Base-by-base conservation (phyloP, 2,797 vertebrate genomes). In the Ceryle rudis region DNA sequence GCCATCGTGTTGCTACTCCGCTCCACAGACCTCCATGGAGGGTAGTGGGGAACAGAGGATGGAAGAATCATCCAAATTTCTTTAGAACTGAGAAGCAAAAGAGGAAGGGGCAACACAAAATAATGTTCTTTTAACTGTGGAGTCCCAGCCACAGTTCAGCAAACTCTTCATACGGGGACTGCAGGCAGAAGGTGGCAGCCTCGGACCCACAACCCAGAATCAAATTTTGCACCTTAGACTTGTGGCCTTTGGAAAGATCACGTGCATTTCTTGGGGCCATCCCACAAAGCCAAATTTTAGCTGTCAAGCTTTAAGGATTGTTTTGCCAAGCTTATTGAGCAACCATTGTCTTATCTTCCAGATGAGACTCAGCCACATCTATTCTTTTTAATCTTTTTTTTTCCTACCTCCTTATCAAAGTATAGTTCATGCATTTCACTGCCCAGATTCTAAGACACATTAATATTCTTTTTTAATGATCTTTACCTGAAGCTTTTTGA, bases 1-100 rank as follows among this genome's bases (percentile, higher is more conserved):
- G 67, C 41, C 55, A 23, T 52, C 17, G 0, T 6, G 5, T 57
- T 61, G 9, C 44, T 25, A 0, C 22, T 58, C 11, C 55, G 33
- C 58, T 77, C n/a, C 67, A 16, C 0, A 0, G 37, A 57, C 41
- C 31, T 55, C 46, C 61, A 1, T 7, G 4, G n/a, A 61, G 29
- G 18, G 10, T 69, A 60, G 31, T 61, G 77, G 22, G 11, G n/a
- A 25, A 19, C n/a, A 3, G 9, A 78, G 55, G 18, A 3, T 13
- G 19, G 35, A 80, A 21, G 49, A 51, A 62, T 89, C 17, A 7
- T 46, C 39, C 64, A 44, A 13, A 8, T 35, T 82, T 31, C 51
- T 80, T 20, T 57, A 33, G 39, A 77, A 8, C 46, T 15, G 52
- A 49, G 35, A 87, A 16, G 7, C 64, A 52, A 4, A 67, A 25